Conservation (phyloP, 1,140 invertebrate genomes). For the Calosoma granatense region DNA sequence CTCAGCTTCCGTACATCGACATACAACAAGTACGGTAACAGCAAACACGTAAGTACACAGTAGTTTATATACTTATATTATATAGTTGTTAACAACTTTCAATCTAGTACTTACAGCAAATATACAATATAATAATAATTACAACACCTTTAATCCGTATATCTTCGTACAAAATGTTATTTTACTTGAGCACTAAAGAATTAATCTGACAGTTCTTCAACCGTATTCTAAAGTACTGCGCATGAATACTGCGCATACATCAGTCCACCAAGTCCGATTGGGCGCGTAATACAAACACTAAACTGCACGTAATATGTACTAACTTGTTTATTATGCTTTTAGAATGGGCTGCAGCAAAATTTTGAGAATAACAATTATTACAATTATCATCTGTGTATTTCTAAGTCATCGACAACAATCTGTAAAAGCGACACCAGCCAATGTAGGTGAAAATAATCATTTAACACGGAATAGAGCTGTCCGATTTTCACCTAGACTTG, state of each 20-base stretch:
- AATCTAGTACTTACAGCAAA: too few species aligned
- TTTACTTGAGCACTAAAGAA: too few species aligned
- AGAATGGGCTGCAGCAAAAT: background rate
- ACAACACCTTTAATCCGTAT: too few species aligned
- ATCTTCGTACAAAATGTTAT: too few species aligned
- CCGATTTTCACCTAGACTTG: background rate
- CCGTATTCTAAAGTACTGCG: too few species aligned
- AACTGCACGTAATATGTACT: background rate
- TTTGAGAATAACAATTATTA: background rate
- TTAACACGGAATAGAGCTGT: background rate
- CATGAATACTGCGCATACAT: too few species aligned
- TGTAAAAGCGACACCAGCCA: background rate
- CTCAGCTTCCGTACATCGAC: background rate
- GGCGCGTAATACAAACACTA: too few species aligned
- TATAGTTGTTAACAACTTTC: background rate
- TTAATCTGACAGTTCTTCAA: too few species aligned
- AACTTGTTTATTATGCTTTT: background rate
- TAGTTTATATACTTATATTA: background rate
- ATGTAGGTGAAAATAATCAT: background rate
- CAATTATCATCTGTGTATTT: background rate
- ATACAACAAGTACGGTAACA: background rate
- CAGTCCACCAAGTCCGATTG: too few species aligned
- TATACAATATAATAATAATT: too few species aligned
- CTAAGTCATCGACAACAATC: background rate
- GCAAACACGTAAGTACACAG: background rate